Evolutionary conservation across 2,888 invertebrate species (phyloP), one percentile per base, ranked within the genome.

Genomic region (Cheiracanthium punctorium): DNA sequence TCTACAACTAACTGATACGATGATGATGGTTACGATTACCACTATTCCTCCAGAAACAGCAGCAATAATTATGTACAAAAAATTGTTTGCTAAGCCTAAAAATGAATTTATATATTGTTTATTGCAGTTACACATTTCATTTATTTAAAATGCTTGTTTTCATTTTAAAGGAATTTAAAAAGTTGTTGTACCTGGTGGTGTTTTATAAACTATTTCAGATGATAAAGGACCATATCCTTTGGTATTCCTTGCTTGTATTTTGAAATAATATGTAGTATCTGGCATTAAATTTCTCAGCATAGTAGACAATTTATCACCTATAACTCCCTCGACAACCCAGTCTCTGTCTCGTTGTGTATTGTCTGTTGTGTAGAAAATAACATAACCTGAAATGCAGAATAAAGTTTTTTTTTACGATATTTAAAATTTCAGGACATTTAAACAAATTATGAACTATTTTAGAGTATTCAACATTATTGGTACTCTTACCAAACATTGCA

Each of bases 221-320:
- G 97, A 96, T 91, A 96, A 95, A 0, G 98, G 98, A 0, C 98
- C 97, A 90, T 96, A 95, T 1, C 97, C 98, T 92, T 96, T 96
- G 88, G 94, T 94, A 92, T 96, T 97, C 73, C 96, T 93, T 0
- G 98, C 98, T 92, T 98, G 97, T 88, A 99, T 95, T 92, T 97
- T 98, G 92, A 98, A 98, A 91, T 95, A 95, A 92, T 99, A 99
- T 0, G 95, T 94, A 0, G 97, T 97, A 89, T 95, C 94, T 0
- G 97, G 95, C 12, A 95, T 95, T 75, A 99, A 94, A 48, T 95
- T 94, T 90, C 94, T 94, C 65, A 99, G 94, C 24, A 95, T 93
- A 77, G 95, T 94, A 28, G 96, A 95, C 80, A 96, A 94, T 81
- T 95, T 95, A 89, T 98, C 97, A 0, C 97, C 97, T 71, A 95